Base-by-base conservation (phyloP, 2,113 vertebrate species). In the Coptodon rendalli region DNA sequence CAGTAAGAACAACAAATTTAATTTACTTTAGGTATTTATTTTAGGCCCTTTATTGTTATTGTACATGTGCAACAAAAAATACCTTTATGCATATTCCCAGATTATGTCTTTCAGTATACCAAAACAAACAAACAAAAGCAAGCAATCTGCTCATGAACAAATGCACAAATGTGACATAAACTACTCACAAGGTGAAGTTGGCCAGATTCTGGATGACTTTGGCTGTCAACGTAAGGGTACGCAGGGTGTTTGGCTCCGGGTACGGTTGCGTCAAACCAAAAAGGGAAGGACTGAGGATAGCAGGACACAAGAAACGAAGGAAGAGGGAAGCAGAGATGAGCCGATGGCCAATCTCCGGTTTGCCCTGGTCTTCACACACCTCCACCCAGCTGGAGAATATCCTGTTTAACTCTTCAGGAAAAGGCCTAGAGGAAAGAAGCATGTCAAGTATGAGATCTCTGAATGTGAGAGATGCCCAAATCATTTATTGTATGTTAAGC, bases 191-290 rank as follows among this genome's bases (percentile, higher is more conserved):
- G 86, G 98, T 98, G 92, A 95, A 97, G 95, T 99, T 99, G 91
- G 98, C 98, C 79, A 99, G 90, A 89, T 99, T 99, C 96, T 99
- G 98, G 93, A 99, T 97, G 93, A 99, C 98, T 88, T 99, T 99
- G 88, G 98, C 98, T 0, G 98, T 97, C 9, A 99, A 83, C 2
- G 98, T 99, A 82, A 99, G 98, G 8, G 97, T 96, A 1, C 98
- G 97, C 45, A 98, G 96, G 0, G 96, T 97, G 91, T 95, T 93
- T 5, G 98, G 94, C 1, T 97, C 96, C 0, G 98, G 98, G 31
- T 98, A 98, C 12, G 98, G 94, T 82, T 97, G 97, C 4, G 95
- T 96, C 13, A 99, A 96, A 82, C 97, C 97, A 3, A 99, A 99
- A 84, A 99, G 97, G 86, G 98, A 98, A 2, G 98, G 98, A 45